Base-by-base conservation (phyloP, 2,113 vertebrate genomes). In the Cyrtonyx montezumae region DNA sequence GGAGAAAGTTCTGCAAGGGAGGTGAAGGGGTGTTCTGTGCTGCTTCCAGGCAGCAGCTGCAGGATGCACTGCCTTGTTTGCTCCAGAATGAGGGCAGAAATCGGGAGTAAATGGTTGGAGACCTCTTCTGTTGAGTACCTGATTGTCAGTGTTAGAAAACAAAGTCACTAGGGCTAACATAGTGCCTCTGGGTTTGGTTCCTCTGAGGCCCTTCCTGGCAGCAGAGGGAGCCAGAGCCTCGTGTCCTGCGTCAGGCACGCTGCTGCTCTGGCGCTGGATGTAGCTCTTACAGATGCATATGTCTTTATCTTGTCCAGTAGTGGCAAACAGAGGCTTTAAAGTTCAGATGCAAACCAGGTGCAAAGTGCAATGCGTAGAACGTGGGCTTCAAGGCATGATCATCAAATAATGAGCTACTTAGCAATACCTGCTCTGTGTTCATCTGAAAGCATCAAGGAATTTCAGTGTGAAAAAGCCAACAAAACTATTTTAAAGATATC, bases 181-280 rank as follows among this genome's bases (percentile, higher is more conserved):
- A 13, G 58, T 36, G 15, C 6, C 6, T 22, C 23, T 42, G 55
- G 18, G 13, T 75, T 43, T 48, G 23, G 6, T 13, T 26, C 19
- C 17, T 8, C n/a, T 79, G 65, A 55, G 34, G 22, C 34, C 9
- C 34, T 26, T 10, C 22, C 0, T 46, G 66, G 5, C 82, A 28
- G 88, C 81, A 93, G 94, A 81, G 88, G 90, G 92, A 90, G 85
- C 88, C 4, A 42, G 6, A 94, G 78, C 49, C 80, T 68, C 5
- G 4, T 4, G 28, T 23, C 34, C 34, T 56, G 53, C 42, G 11
- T 42, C 42, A 14, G 42, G 42, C 42, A 11, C 53, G 28, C 46
- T 19, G 53, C 28, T 28, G 53, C 53, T 18, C 30, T 53, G 49
- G 13, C 13, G 13, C 13, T 53, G 51, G 43, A 5, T 7, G 2